Percentiles rank a stretch among this genome's conserved stretches.
phyloP scores from a whole-genome alignment of 2,113 vertebrate genomes.

The Dryoscopus gambensis region DNA sequence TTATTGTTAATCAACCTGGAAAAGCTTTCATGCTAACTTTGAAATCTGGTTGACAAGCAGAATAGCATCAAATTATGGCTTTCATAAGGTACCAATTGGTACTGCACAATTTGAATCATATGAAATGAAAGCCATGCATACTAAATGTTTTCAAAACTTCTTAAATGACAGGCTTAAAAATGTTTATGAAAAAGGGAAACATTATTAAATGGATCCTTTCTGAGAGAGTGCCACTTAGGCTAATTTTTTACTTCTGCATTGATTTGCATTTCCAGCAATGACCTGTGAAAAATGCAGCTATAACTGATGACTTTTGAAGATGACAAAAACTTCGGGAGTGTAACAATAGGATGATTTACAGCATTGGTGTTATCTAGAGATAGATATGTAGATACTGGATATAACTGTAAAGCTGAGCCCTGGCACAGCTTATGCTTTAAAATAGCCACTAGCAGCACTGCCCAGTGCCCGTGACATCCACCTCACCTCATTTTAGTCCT shows the following conservation, averaged over 20 bases:
- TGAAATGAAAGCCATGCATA: background rate
- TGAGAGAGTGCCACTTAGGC: background rate
- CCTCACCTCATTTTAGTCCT: background rate
- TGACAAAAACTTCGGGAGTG: background rate
- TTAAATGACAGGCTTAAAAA: background rate
- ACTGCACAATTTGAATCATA: background rate
- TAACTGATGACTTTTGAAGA: background rate
- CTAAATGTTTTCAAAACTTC: background rate
- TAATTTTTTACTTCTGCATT: background rate
- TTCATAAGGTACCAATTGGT: background rate
- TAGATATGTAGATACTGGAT: background rate
- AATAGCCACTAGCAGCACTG: background rate
- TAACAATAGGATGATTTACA: background rate
- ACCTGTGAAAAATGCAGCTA: background rate
- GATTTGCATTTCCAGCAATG: background rate
- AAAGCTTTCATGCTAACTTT: background rate
- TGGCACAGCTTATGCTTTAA: background rate
- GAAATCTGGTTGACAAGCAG: conserved; percentile 25
- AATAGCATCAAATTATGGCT: background rate
- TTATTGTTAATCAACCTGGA: background rate
- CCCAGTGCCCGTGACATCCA: background rate
- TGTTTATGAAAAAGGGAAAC: background rate
- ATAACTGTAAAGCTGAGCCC: background rate
- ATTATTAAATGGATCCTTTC: background rate
- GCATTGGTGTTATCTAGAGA: background rate